Evolutionary conservation across 1,140 invertebrate genomes (phyloP).

Genomic region (Hirudo medicinalis): DNA sequence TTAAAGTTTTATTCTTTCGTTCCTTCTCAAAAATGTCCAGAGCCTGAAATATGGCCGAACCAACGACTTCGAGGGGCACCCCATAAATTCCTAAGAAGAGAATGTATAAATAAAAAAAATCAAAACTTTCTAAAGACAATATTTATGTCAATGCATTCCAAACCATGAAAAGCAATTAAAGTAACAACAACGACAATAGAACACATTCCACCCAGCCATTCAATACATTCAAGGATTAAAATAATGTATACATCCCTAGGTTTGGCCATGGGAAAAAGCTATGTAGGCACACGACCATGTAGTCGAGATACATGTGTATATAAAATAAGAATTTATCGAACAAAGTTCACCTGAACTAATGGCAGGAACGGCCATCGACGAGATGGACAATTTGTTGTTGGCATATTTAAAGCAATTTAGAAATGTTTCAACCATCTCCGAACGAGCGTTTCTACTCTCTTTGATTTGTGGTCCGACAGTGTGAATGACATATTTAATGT

Average conservation of each 20-base stretch:
- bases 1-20: background rate
- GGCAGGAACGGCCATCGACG: conserved; percentile 29
- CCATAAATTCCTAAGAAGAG: background rate
- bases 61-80: background rate
- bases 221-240: too few species aligned
- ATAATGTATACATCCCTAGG: too few species aligned
- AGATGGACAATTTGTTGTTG: conserved; percentile 24
- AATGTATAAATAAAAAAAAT: too few species aligned
- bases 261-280: too few species aligned
- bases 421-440: conserved; percentile 22
- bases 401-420: conserved; percentile 28
- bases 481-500: conserved; percentile 19
- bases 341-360: conserved; percentile 34
- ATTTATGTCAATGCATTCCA: too few species aligned
- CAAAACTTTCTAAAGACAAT: too few species aligned
- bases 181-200: too few species aligned
- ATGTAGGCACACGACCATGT: too few species aligned
- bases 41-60: background rate
- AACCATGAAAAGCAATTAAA: too few species aligned
- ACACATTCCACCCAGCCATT: too few species aligned
- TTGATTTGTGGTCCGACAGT: conserved; percentile 16
- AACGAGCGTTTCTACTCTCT: background rate
- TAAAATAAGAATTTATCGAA: background rate
- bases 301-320: too few species aligned
- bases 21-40: background rate